phyloP scores from a whole-genome alignment of 2,113 vertebrate genomes.

The Paralichthys olivaceus region DNA sequence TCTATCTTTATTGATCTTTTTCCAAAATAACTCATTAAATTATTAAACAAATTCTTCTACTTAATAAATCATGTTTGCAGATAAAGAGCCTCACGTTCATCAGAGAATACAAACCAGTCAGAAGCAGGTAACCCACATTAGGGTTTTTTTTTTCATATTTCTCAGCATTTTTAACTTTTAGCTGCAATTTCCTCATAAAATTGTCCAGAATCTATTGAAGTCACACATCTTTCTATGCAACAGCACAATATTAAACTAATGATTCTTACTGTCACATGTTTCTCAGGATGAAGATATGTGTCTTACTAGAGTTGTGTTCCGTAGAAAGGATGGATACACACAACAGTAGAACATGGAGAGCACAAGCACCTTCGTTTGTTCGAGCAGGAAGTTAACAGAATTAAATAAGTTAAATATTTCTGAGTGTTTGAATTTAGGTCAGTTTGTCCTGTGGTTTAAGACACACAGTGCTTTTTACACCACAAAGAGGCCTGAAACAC shows the following conservation, averaged over 20 bases:
- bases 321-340: not conserved
- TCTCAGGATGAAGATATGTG: slow-evolving; percentile 44
- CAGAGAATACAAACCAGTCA: not conserved
- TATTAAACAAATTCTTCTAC: no score
- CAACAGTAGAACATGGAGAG: not conserved
- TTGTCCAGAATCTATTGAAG: no score
- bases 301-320: slow-evolving; percentile 11
- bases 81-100: slow-evolving; percentile 19
- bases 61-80: not conserved
- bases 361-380: not conserved
- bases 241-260: not conserved
- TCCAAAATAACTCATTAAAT: no score
- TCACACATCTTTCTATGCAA: not conserved
- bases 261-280: not conserved
- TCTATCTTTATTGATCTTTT: no score
- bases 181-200: not conserved
- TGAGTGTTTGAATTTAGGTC: not conserved
- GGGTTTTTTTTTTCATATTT: not conserved
- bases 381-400: not conserved
- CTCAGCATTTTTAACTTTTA: not conserved
- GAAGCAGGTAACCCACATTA: slow-evolving; percentile 29
- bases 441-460: not conserved
- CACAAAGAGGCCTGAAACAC: not conserved
- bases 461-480: not conserved
- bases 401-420: not conserved